Percentiles rank a stretch among this genome's conserved stretches.
Conservation (phyloP, 2,113 vertebrate species). For the Pseudois nayaur region DNA sequence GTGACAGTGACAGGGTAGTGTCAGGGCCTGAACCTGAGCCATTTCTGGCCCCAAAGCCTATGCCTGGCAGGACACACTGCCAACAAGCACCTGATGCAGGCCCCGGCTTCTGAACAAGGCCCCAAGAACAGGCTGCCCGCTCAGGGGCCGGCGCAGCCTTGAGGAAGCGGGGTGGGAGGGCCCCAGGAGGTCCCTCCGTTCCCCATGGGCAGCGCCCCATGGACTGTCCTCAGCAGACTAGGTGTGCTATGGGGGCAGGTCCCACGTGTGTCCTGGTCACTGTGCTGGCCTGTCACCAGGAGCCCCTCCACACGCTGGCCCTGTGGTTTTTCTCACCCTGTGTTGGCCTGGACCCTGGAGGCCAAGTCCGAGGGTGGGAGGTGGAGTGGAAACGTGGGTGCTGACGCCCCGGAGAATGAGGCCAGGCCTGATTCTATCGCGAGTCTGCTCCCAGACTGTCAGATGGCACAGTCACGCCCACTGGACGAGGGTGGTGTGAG, state of each 20-base stretch:
- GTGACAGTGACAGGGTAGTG: no score
- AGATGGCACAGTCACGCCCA: background rate
- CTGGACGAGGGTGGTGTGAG: accelerated
- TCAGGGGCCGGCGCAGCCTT: accelerated
- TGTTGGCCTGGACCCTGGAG: background rate
- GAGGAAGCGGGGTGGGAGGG: background rate
- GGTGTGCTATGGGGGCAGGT: background rate
- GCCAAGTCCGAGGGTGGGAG: background rate
- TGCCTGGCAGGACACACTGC: background rate
- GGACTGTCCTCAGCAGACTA: background rate
- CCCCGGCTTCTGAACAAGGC: background rate
- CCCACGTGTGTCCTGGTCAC: background rate
- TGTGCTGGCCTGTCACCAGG: background rate
- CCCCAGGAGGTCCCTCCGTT: background rate
- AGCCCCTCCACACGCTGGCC: background rate
- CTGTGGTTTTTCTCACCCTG: background rate
- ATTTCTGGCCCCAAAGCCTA: background rate
- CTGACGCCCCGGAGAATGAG: accelerated
- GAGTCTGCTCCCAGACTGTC: background rate
- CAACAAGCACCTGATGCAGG: background rate
- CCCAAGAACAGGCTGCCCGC: no score
- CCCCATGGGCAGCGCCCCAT: accelerated
- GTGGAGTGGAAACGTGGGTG: background rate
- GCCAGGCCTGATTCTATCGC: background rate
- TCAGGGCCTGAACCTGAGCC: background rate